phyloP scores from a whole-genome alignment of 2,797 vertebrate genomes.

The Synaphobranchus kaupii region DNA sequence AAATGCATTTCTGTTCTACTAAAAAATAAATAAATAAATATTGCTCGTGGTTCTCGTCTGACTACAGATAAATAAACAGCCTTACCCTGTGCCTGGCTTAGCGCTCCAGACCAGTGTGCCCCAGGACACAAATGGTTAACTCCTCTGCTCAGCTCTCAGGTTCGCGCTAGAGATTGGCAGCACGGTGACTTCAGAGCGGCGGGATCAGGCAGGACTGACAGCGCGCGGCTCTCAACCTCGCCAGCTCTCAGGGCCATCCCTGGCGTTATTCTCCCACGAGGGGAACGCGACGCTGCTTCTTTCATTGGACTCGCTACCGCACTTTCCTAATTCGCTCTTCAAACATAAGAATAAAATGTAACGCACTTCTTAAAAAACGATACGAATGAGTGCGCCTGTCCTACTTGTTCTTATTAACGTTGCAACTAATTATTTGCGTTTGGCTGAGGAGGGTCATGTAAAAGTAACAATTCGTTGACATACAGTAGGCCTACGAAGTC shows the following conservation, averaged over 20 bases:
- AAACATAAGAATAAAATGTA: not conserved
- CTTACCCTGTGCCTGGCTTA: constrained; percentile 1
- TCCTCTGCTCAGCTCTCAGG: not conserved
- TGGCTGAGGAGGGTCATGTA: not conserved
- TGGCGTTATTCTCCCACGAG: not conserved
- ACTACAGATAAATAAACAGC: not conserved
- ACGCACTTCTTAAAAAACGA: not conserved
- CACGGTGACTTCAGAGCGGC: not conserved
- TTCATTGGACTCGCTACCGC: not conserved
- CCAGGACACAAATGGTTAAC: not conserved
- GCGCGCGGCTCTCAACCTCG: not conserved
- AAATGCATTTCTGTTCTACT: not conserved
- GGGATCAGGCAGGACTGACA: constrained; percentile 12
- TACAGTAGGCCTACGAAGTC: not conserved
- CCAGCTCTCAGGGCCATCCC: not conserved
- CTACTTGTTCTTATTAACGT: not conserved
- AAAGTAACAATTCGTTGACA: not conserved
- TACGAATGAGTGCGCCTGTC: not conserved
- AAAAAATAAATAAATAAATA: not conserved
- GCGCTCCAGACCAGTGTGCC: no score
- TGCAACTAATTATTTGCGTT: not conserved
- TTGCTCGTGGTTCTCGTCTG: not conserved
- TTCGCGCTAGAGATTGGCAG: not conserved
- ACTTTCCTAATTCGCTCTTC: not conserved
- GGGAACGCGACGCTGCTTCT: not conserved